Evolutionary conservation across 1,140 invertebrate species (phyloP).

Genomic region (Copidosoma floridanum): DNA sequence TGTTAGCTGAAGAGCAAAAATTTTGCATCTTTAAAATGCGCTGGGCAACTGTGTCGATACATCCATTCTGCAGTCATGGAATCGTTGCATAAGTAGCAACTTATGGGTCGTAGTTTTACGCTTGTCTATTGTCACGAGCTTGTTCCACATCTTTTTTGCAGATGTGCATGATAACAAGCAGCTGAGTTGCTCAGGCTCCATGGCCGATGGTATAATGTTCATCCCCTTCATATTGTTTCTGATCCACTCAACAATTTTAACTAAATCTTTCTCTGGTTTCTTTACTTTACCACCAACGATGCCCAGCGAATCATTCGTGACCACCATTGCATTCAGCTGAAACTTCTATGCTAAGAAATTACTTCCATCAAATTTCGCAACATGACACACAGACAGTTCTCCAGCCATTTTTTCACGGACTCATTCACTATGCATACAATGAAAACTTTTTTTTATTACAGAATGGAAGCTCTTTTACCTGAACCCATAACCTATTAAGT

Average conservation of each 20-base stretch:
- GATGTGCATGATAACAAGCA: slow-evolving; percentile 14
- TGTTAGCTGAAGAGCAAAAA: slow-evolving; percentile 16
- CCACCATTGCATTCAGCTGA: slow-evolving; percentile 17
- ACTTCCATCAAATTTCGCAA: slow-evolving; percentile 26
- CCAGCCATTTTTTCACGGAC: neutral
- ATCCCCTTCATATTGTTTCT: slow-evolving; percentile 21
- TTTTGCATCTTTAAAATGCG: slow-evolving; percentile 23
- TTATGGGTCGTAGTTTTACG: slow-evolving; percentile 12
- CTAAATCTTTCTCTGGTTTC: neutral
- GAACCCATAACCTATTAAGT: neutral
- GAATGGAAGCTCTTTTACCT: neutral
- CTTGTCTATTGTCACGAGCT: slow-evolving; percentile 12
- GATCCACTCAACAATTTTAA: slow-evolving; percentile 6
- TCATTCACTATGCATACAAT: neutral
- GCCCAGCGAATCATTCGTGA: slow-evolving; percentile 12
- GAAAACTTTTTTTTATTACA: neutral
- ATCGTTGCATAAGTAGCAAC: slow-evolving; percentile 19
- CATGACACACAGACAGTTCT: neutral
- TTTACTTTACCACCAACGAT: slow-evolving; percentile 12
- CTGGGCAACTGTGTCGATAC: slow-evolving; percentile 17
- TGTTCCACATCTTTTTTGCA: slow-evolving; percentile 25
- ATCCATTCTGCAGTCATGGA: slow-evolving; percentile 22
- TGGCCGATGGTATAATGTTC: slow-evolving; percentile 16
- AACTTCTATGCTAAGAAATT: slow-evolving; percentile 29
- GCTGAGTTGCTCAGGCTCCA: slow-evolving; percentile 14